phyloP scores from a whole-genome alignment of 2,888 invertebrate species.

The Anticlea derivata region DNA sequence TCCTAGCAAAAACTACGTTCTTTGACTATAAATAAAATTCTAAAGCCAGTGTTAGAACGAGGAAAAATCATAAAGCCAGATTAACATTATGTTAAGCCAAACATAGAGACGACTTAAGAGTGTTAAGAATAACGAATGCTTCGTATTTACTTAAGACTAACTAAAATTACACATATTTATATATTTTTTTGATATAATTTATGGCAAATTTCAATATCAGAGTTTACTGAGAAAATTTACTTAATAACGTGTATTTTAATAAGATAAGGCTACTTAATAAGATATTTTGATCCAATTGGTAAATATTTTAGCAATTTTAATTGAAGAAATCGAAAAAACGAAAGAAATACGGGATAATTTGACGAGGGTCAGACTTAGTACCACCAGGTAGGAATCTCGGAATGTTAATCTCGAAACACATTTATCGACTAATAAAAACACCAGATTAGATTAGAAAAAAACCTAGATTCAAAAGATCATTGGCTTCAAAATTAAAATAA shows the following conservation, averaged over 20 bases:
- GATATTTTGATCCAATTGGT: neutral
- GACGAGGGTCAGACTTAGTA: slow-evolving; percentile 15
- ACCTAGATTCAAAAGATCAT: slow-evolving; percentile 32
- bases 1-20: slow-evolving; percentile 41
- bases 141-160: no score
- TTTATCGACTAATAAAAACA: slow-evolving; percentile 19
- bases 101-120: slow-evolving; percentile 16
- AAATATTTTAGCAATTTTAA: slow-evolving; percentile 10
- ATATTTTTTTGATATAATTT: no score
- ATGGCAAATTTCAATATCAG: neutral
- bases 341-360: neutral
- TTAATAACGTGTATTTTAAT: neutral
- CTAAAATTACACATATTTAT: no score
- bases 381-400: slow-evolving; percentile 12
- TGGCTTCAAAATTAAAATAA: slow-evolving; percentile 29
- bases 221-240: neutral
- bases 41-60: slow-evolving; percentile 6
- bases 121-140: neutral
- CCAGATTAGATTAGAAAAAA: slow-evolving; percentile 20
- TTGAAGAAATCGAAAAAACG: slow-evolving; percentile 5
- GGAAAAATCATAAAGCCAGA: slow-evolving; percentile 25
- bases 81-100: slow-evolving; percentile 17
- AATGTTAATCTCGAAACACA: slow-evolving; percentile 16
- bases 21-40: slow-evolving; percentile 18
- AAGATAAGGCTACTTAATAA: neutral